phyloP scores from a whole-genome alignment of 2,888 invertebrate species.

The Rhorus exstirpatorius region DNA sequence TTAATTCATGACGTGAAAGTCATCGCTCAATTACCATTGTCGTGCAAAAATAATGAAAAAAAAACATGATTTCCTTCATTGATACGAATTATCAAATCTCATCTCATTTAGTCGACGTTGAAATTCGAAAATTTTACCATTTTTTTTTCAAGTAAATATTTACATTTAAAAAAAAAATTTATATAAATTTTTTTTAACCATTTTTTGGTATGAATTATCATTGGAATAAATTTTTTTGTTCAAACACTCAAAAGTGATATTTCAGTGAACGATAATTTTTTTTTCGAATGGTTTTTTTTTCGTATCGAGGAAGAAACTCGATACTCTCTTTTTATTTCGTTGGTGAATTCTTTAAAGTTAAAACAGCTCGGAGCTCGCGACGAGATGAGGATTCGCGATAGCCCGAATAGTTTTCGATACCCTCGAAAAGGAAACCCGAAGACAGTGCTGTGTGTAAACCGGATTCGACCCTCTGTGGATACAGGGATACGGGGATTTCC shows the following conservation, averaged over 20 bases:
- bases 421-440: constrained; percentile 17
- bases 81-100: no score
- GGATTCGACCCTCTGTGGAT: no score
- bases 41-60: background rate
- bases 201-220: no score
- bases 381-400: constrained; percentile 51
- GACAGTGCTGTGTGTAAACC: constrained; percentile 14
- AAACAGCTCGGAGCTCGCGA: constrained; percentile 41
- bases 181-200: no score
- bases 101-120: no score
- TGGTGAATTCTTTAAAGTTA: constrained; percentile 50
- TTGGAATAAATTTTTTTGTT: no score
- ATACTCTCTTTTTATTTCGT: constrained; percentile 26
- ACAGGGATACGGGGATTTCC: constrained; percentile 9
- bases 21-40: constrained; percentile 12
- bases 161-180: no score
- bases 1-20: constrained; percentile 5
- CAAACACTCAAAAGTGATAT: no score
- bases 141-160: no score
- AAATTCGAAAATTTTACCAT: no score
- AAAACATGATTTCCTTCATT: no score
- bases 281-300: constrained; percentile 5
- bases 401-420: constrained; percentile 23
- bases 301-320: constrained; percentile 16
- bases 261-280: no score